Percentiles rank a stretch among this genome's conserved stretches.
Conservation (phyloP, 64 coral and sea anemone species). For the Astreopora myriophthalma region DNA sequence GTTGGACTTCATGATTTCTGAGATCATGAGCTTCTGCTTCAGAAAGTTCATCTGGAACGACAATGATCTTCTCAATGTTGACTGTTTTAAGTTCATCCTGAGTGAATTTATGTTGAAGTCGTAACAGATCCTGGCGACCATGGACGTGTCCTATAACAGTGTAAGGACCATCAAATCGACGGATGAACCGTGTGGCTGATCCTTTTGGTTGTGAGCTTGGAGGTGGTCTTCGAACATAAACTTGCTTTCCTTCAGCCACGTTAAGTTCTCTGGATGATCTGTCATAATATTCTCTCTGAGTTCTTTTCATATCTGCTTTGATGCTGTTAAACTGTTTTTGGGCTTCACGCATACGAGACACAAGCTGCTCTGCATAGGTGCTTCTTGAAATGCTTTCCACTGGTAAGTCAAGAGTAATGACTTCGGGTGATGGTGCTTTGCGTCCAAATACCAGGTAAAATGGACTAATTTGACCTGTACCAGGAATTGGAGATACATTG, state of each 20-base stretch:
- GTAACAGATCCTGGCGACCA: constrained; percentile 5
- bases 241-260: background rate
- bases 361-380: background rate
- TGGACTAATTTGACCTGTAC: background rate
- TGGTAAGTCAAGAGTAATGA: too few species aligned
- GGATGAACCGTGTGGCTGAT: background rate
- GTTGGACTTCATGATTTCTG: background rate
- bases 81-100: background rate
- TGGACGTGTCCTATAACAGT: too few species aligned
- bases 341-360: background rate
- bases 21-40: too few species aligned
- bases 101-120: background rate
- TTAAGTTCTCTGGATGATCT: background rate
- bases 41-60: background rate
- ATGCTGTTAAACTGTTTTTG: constrained; percentile 11
- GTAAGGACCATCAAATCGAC: constrained; percentile 24
- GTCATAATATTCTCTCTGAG: background rate
- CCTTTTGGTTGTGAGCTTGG: background rate
- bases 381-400: too few species aligned
- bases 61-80: constrained; percentile 24
- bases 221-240: background rate
- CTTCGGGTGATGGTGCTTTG: background rate
- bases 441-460: too few species aligned
- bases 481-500: background rate
- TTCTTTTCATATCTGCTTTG: background rate